Evolutionary conservation across 2,888 invertebrate genomes (phyloP).

Genomic region (Piscicola geometra): DNA sequence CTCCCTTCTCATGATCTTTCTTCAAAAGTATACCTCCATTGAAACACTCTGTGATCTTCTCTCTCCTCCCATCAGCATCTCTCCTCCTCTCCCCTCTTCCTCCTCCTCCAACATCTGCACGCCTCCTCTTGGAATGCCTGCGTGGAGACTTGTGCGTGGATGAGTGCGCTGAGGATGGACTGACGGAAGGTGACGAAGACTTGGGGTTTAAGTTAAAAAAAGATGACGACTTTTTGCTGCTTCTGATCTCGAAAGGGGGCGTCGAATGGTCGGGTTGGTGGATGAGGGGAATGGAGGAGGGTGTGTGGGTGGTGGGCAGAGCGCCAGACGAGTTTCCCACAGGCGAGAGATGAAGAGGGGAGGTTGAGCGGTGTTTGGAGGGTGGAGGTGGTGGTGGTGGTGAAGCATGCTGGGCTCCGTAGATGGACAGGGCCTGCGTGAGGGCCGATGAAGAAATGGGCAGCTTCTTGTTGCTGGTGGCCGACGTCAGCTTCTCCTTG

Average conservation of each 20-base stretch:
- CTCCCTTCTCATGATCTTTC: too few relatives aligned
- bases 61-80: neutral
- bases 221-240: neutral
- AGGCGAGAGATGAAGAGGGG: neutral
- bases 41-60: too few relatives aligned
- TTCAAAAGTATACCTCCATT: too few relatives aligned
- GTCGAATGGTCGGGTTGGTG: neutral
- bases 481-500: constrained; percentile 3
- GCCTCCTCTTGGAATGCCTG: too few relatives aligned
- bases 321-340: too few relatives aligned
- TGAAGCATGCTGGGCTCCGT: constrained; percentile 4
- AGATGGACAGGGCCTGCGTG: neutral
- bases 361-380: neutral
- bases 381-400: too few relatives aligned
- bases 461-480: neutral
- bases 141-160: too few relatives aligned
- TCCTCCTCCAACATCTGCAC: neutral
- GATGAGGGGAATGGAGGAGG: neutral
- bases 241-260: too few relatives aligned
- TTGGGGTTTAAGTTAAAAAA: too few relatives aligned
- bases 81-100: neutral
- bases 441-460: neutral
- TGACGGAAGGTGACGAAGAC: too few relatives aligned
- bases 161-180: too few relatives aligned
- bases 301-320: neutral